Evolutionary conservation across 2,797 vertebrate species (phyloP).

Genomic region (Xenentodon cancila): DNA sequence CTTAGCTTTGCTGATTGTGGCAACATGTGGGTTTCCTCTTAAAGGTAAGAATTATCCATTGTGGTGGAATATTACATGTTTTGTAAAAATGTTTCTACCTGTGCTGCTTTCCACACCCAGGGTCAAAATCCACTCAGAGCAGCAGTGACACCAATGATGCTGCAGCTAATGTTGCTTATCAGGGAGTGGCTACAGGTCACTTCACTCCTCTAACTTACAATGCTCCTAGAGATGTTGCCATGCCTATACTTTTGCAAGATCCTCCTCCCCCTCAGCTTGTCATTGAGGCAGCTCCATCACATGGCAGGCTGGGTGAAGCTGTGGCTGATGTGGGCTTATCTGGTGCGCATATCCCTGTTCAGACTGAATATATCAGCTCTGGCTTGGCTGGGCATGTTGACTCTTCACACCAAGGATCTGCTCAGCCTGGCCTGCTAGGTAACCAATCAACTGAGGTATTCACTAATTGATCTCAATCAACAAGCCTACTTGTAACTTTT

Average conservation of each 20-base stretch:
- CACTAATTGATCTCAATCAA: background rate
- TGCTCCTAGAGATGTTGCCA: background rate
- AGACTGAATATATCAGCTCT: background rate
- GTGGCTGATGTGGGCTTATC: background rate
- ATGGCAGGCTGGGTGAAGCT: background rate
- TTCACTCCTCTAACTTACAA: background rate
- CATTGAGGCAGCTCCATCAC: background rate
- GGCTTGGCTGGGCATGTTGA: background rate
- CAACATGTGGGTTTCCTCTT: background rate
- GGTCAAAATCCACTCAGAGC: background rate
- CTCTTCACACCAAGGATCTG: background rate
- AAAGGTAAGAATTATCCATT: background rate
- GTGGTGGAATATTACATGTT: background rate
- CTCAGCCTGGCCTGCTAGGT: background rate
- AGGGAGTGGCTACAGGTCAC: background rate
- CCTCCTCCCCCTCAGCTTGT: background rate
- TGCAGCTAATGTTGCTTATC: background rate
- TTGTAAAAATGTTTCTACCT: background rate
- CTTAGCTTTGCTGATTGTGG: background rate
- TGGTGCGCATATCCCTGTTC: background rate
- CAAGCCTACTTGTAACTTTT: too few relatives aligned
- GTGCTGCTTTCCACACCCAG: background rate
- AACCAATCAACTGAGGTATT: too few relatives aligned
- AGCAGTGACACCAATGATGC: background rate
- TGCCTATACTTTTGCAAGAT: background rate